Percentiles rank a stretch among this genome's conserved stretches.
phyloP scores from a whole-genome alignment of 1,140 invertebrate genomes.

The Calephelis virginiensis region DNA sequence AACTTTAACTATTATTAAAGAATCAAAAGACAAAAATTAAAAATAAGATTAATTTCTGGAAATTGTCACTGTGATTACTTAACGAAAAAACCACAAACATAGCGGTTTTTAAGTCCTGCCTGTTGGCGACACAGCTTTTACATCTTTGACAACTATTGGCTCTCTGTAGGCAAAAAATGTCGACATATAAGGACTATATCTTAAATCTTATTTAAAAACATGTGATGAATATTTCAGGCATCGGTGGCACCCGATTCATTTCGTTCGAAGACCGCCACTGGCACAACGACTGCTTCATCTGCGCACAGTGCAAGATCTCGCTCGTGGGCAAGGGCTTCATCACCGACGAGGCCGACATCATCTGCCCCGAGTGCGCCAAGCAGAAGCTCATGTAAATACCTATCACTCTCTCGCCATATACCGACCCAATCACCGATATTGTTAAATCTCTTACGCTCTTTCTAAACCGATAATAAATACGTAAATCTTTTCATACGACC shows the following conservation, averaged over 20 bases:
- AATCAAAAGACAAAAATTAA: too few species aligned
- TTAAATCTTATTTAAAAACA: not conserved
- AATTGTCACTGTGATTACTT: too few species aligned
- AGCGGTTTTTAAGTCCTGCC: too few species aligned
- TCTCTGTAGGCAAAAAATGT: too few species aligned
- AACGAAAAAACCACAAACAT: too few species aligned
- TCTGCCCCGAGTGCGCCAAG: conserved; percentile 99
- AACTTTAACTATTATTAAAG: too few species aligned
- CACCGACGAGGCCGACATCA: conserved; percentile 95
- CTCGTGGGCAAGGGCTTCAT: conserved; percentile 99
- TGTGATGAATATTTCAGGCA: conserved; percentile 82
- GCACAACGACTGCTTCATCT: conserved; percentile 99
- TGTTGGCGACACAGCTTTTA: too few species aligned
- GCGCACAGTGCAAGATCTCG: conserved; percentile 95
- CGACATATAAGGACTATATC: too few species aligned
- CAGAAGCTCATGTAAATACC: conserved; percentile 91
- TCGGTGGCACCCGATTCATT: conserved; percentile 99
- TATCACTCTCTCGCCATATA: conserved; percentile 30
- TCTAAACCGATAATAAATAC: too few species aligned
- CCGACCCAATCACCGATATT: conserved; percentile 1
- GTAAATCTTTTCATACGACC: too few species aligned
- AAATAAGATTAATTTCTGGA: too few species aligned
- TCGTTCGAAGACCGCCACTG: conserved; percentile 99
- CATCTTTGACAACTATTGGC: too few species aligned
- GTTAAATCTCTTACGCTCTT: not conserved